A percentile compares a stretch with the other conserved stretches of the same genome.
Evolutionary conservation across 2,888 invertebrate genomes (phyloP).

Genomic region (Koerneria pararmatus): DNA sequence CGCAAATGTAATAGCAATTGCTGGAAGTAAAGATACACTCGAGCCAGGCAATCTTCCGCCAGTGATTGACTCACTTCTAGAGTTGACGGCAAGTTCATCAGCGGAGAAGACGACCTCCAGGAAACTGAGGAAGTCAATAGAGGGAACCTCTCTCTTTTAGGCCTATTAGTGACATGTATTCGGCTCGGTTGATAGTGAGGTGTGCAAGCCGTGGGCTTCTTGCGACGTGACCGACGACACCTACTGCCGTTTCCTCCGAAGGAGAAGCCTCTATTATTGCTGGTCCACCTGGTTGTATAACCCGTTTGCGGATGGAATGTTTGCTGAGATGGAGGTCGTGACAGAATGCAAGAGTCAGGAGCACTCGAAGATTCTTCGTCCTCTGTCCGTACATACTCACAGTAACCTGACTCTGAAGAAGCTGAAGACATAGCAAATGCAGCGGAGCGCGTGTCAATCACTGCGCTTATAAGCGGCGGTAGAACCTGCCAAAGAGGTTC

Average conservation of each 20-base stretch:
- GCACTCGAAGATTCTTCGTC: too few relatives aligned
- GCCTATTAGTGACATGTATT: too few relatives aligned
- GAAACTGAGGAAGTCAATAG: too few relatives aligned
- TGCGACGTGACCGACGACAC: not conserved
- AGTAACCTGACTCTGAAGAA: constrained; percentile 11
- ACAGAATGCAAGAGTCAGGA: too few relatives aligned
- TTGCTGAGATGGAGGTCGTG: too few relatives aligned
- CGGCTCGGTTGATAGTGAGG: not conserved
- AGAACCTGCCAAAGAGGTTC: not conserved
- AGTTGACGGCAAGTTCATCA: too few relatives aligned
- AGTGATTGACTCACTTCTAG: not conserved
- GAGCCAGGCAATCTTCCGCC: constrained; percentile 29
- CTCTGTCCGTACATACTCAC: not conserved
- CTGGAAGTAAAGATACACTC: constrained; percentile 37
- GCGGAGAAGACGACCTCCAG: too few relatives aligned
- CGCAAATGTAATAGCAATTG: constrained; percentile 27
- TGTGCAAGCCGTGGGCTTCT: not conserved
- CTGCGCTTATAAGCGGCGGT: not conserved
- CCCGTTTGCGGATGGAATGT: too few relatives aligned
- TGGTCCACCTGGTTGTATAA: too few relatives aligned
- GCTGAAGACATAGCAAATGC: not conserved
- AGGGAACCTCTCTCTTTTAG: too few relatives aligned
- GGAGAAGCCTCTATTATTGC: too few relatives aligned
- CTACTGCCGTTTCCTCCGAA: too few relatives aligned
- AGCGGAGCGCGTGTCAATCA: not conserved